phyloP scores from a whole-genome alignment of 2,888 invertebrate species.

The Ceriagrion tenellum region DNA sequence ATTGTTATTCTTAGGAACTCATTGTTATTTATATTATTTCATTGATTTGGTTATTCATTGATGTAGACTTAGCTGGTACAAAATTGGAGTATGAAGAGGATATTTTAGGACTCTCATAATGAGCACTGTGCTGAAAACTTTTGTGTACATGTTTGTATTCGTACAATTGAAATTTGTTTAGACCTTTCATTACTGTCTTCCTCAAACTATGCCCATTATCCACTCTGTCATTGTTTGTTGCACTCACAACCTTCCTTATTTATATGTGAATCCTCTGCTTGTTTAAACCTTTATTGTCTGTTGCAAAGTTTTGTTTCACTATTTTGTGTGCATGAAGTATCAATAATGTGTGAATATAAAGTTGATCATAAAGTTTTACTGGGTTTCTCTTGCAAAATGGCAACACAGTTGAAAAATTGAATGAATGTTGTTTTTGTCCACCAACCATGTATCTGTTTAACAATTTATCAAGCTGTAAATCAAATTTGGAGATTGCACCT shows the following conservation, averaged over 20 bases:
- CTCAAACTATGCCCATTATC: background rate
- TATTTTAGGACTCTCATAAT: conserved; percentile 33
- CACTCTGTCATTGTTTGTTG: background rate
- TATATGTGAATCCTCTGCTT: conserved; percentile 22
- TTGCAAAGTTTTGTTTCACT: background rate
- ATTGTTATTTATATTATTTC: conserved; percentile 8
- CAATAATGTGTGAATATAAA: background rate
- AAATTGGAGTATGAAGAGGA: background rate
- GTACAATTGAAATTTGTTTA: background rate
- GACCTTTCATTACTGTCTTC: background rate
- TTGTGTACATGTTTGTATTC: background rate
- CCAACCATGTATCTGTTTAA: background rate
- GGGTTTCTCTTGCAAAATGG: conserved; percentile 39
- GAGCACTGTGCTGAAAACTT: conserved; percentile 12
- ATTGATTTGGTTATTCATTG: background rate
- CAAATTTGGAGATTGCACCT: conserved; percentile 33
- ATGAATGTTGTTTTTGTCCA: background rate
- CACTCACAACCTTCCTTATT: too few species aligned
- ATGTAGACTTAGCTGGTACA: background rate
- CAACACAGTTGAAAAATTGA: conserved; percentile 38
- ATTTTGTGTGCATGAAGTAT: conserved; percentile 47
- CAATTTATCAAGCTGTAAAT: background rate
- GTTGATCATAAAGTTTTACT: background rate
- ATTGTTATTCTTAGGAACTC: conserved; percentile 29
- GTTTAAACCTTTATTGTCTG: background rate